Conservation (phyloP, 2,113 vertebrate species). For the western clawed frog (Xenopus tropicalis) region UCB_Xtro_10.0 CM004446.2:124575001-124575500, state of each 20-base stretch:
- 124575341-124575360: neutral
- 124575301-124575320: constrained; percentile 23
- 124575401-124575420: too few species aligned
- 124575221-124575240: constrained; percentile 92
- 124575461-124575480: too few species aligned
- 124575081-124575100: neutral
- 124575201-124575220: constrained; percentile 85
- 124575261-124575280: constrained; percentile 92
- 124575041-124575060: too few species aligned
- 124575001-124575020: too few species aligned
- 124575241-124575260: constrained; percentile 89
- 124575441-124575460: too few species aligned
- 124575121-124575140: constrained; percentile 27
- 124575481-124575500: too few species aligned
- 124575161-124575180: constrained; percentile 72
- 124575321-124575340: neutral
- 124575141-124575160: constrained; percentile 59
- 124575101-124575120: constrained; percentile 31
- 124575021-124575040: too few species aligned
- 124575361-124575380: neutral
- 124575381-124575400: too few species aligned
- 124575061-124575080: too few species aligned
- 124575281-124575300: constrained; percentile 86
- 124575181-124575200: constrained; percentile 90
- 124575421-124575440: too few species aligned